Percentiles rank a stretch among this genome's conserved stretches.
These are phyloP conservation scores for Sarcophaga rosellei DNA, from an alignment of 2,888 invertebrate genomes.

Conservation along the genomic window DNA sequence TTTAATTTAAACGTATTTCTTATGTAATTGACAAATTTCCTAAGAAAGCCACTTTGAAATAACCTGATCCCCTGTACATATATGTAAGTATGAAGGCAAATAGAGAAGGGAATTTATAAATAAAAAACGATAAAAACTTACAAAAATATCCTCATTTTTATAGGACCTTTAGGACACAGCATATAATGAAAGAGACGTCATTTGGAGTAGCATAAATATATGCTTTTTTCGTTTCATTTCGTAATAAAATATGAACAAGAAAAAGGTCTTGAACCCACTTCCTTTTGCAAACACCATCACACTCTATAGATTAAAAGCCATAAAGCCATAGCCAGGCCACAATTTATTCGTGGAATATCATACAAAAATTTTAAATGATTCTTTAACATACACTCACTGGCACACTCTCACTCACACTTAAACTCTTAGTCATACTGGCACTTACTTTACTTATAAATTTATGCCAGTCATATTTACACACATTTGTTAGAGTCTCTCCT, in stretches of 20 bases:
- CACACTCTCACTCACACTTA: conserved; percentile 6
- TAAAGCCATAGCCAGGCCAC: neutral
- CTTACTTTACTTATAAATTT: too few relatives aligned
- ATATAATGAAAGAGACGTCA: conserved; percentile 18
- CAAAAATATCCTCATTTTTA: neutral
- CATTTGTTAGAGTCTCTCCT: neutral
- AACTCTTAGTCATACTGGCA: too few relatives aligned
- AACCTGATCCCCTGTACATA: too few relatives aligned
- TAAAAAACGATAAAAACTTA: too few relatives aligned
- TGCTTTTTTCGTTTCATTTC: conserved; percentile 1
- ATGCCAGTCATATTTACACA: neutral
- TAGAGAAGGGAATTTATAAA: too few relatives aligned
- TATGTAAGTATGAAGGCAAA: too few relatives aligned
- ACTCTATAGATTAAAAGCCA: conserved; percentile 8
- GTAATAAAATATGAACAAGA: conserved; percentile 52
- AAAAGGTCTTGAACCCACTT: conserved; percentile 68
- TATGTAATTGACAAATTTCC: conserved; percentile 5
- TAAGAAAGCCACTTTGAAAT: neutral
- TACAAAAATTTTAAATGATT: conserved; percentile 71
- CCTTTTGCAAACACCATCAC: conserved; percentile 43
- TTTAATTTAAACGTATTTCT: conserved; percentile 18
- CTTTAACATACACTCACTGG: conserved; percentile 71
- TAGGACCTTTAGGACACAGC: neutral
- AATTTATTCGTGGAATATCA: conserved; percentile 69
- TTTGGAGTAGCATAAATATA: conserved; percentile 19